A percentile compares a stretch with the other conserved stretches of the same genome.
phyloP scores from a whole-genome alignment of 2,888 invertebrate species.

The Argyra leucocephala region DNA sequence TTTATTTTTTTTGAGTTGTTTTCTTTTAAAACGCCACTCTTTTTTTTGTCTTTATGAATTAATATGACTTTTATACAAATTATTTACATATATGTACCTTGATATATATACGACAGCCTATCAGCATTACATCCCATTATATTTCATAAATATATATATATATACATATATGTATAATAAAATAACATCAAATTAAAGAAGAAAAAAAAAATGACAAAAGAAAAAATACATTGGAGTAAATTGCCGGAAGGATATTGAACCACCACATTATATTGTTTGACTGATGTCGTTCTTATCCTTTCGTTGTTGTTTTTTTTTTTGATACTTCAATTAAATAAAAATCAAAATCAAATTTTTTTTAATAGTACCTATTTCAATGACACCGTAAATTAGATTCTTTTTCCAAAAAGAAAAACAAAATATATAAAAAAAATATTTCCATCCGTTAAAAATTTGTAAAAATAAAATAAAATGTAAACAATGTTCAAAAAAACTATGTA shows the following conservation, averaged over 20 bases:
- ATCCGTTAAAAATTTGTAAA: too few relatives aligned
- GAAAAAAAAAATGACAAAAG: neutral
- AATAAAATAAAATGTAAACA: too few relatives aligned
- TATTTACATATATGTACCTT: neutral
- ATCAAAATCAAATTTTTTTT: too few relatives aligned
- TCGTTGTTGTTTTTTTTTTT: neutral
- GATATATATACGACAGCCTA: too few relatives aligned
- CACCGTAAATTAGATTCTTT: neutral
- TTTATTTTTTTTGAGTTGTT: neutral
- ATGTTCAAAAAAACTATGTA: too few relatives aligned
- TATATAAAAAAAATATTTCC: neutral
- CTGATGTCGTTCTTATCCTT: neutral
- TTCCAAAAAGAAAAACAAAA: too few relatives aligned
- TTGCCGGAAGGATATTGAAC: conserved; percentile 11
- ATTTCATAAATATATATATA: neutral
- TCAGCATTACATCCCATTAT: too few relatives aligned
- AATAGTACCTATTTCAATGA: neutral
- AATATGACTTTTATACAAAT: neutral
- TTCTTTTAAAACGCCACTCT: neutral
- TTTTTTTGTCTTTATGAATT: neutral
- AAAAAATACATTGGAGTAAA: neutral
- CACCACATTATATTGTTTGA: conserved; percentile 3
- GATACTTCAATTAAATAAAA: too few relatives aligned
- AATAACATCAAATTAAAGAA: neutral
- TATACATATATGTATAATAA: neutral